Evolutionary conservation across 2,797 vertebrate species (phyloP).

Genomic region (Ceryle rudis): DNA sequence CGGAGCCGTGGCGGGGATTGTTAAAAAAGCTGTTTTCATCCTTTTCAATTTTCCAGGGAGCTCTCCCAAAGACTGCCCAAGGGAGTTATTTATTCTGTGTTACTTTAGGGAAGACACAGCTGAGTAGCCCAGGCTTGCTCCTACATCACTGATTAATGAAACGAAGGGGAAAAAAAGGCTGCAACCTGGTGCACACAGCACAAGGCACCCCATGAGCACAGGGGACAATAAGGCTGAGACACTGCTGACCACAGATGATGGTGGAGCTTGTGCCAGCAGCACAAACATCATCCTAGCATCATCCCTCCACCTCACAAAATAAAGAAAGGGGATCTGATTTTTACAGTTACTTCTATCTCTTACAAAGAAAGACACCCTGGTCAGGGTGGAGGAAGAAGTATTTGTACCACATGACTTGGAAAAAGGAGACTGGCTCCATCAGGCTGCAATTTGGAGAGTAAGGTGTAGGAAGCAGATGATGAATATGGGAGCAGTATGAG

Average conservation of each 20-base stretch:
- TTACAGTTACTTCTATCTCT: background rate
- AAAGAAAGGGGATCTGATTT: background rate
- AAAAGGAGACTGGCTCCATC: background rate
- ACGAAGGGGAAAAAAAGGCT: background rate
- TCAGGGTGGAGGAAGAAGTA: background rate
- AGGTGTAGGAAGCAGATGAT: background rate
- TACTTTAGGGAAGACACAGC: conserved; percentile 1
- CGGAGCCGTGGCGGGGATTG: background rate
- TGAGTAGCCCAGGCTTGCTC: background rate
- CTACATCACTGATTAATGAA: background rate
- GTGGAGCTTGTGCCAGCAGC: background rate
- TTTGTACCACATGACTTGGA: background rate
- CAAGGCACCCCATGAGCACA: background rate
- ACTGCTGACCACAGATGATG: accelerated
- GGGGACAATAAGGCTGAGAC: background rate
- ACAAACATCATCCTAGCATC: background rate
- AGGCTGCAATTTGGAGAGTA: background rate
- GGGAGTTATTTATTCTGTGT: conserved; percentile 30
- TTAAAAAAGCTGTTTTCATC: conserved; percentile 51
- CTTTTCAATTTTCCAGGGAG: conserved; percentile 46
- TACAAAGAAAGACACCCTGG: background rate
- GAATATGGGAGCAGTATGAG: background rate
- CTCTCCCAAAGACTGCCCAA: conserved; percentile 25
- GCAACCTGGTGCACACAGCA: background rate
- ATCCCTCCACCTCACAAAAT: background rate